Evolutionary conservation across 35 echinoderm and acorn worm species (phyloP).

Genomic region (Hemicentrotus pulcherrimus): DNA sequence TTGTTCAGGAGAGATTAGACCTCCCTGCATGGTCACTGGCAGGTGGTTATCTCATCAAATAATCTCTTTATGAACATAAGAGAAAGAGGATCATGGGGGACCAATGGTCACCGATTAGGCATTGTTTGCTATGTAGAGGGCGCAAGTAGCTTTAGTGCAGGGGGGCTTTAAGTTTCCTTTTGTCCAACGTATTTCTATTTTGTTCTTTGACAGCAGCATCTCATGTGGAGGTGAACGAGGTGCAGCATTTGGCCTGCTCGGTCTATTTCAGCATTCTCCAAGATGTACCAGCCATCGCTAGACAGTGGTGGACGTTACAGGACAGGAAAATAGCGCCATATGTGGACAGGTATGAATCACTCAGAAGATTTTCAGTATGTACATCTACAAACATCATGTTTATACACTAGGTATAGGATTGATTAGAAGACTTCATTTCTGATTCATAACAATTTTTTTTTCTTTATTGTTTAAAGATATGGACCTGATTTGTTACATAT

Average conservation of each 20-base stretch:
- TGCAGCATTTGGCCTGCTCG: constrained; percentile 79
- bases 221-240: constrained; percentile 31
- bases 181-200: background rate
- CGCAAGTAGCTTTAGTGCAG: too few relatives aligned
- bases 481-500: too few relatives aligned
- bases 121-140: too few relatives aligned
- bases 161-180: too few relatives aligned
- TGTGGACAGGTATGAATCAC: constrained; percentile 77
- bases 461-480: background rate
- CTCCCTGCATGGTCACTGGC: too few relatives aligned
- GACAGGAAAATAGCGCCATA: constrained; percentile 78
- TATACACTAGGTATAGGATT: too few relatives aligned
- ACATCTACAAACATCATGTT: background rate
- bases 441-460: background rate
- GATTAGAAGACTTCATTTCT: too few relatives aligned
- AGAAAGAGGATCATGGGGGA: too few relatives aligned
- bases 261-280: constrained; percentile 81
- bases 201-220: constrained; percentile 14
- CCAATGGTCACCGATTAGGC: too few relatives aligned
- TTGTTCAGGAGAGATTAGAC: too few relatives aligned
- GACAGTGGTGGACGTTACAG: constrained; percentile 88
- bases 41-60: too few relatives aligned
- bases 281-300: constrained; percentile 85
- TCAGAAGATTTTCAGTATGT: background rate
- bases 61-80: too few relatives aligned